A percentile compares a stretch with the other conserved stretches of the same genome.
Conservation (phyloP, 2,888 invertebrate species). For the Acleris laterana region DNA sequence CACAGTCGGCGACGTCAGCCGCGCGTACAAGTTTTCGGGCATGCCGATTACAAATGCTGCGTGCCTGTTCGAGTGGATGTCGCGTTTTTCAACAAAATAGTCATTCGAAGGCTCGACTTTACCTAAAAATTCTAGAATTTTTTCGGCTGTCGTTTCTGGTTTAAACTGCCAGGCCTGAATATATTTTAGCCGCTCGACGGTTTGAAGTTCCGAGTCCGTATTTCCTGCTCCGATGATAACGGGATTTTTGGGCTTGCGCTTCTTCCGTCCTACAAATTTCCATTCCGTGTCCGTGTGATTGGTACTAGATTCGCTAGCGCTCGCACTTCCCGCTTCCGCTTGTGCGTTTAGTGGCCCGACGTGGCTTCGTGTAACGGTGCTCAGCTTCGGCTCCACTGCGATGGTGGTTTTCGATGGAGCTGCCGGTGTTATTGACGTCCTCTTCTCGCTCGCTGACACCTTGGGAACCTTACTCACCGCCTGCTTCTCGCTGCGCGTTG, state of each 20-base stretch:
- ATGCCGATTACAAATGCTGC: conserved; percentile 15
- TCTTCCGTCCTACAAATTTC: background rate
- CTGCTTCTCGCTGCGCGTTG: too few species aligned
- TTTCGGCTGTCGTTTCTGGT: conserved; percentile 2
- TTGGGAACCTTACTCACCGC: too few species aligned
- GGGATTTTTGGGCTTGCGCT: background rate
- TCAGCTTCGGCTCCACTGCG: background rate
- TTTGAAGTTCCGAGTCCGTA: background rate
- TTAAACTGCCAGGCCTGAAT: conserved; percentile 17
- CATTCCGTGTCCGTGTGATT: background rate
- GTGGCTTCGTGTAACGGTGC: background rate
- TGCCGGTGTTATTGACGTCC: too few species aligned
- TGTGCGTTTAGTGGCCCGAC: background rate
- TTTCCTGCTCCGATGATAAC: background rate
- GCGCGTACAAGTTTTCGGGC: background rate
- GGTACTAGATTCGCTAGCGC: background rate
- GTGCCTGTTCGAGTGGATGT: conserved; percentile 7
- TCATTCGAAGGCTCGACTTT: background rate
- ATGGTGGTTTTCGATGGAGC: background rate
- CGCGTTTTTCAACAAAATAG: conserved; percentile 5
- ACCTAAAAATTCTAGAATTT: conserved; percentile 13
- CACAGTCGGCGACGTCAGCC: conserved; percentile 11
- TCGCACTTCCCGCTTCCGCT: background rate
- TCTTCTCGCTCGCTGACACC: too few species aligned
- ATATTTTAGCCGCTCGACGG: conserved; percentile 8